phyloP scores from a whole-genome alignment of 1,140 invertebrate genomes.

The Cherax quadricarinatus region DNA sequence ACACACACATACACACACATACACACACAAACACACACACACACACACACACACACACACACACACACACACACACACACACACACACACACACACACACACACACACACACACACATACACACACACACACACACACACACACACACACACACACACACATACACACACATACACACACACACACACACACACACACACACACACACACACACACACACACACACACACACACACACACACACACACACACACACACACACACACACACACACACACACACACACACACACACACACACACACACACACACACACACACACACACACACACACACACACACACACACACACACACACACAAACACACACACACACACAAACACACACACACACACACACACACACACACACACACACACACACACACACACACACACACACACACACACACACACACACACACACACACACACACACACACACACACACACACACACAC shows the following conservation, averaged over 20 bases:
- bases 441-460: too few relatives aligned
- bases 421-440: too few relatives aligned
- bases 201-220: not conserved
- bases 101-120: too few relatives aligned
- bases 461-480: not conserved
- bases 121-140: too few relatives aligned
- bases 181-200: not conserved
- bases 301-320: slow-evolving; percentile 8
- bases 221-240: not conserved
- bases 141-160: not conserved
- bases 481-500: slow-evolving; percentile 15
- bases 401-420: too few relatives aligned
- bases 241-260: slow-evolving; percentile 3
- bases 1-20: too few relatives aligned
- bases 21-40: too few relatives aligned
- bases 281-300: not conserved
- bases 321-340: slow-evolving; percentile 20
- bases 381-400: too few relatives aligned
- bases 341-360: not conserved
- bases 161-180: not conserved
- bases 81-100: too few relatives aligned
- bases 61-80: too few relatives aligned
- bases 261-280: not conserved
- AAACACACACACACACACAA: too few relatives aligned
- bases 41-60: too few relatives aligned